Percentiles rank a stretch among this genome's conserved stretches.
Conservation (phyloP, 1,140 invertebrate genomes). For the Nasonia vitripennis region DNA sequence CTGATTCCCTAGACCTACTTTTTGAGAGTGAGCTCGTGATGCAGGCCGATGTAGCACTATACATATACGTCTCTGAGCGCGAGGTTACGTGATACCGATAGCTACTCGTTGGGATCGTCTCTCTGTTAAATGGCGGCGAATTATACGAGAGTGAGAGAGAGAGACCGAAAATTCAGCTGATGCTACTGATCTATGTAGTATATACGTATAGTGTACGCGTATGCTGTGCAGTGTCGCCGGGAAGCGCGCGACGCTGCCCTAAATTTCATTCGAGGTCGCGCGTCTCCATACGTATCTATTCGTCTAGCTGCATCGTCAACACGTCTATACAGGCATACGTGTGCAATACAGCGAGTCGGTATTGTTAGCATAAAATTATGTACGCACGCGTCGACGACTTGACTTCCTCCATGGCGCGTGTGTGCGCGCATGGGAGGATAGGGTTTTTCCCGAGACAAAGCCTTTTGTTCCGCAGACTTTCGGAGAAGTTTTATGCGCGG, state of each 20-base stretch:
- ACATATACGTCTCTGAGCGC: background rate
- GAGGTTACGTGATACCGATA: no score
- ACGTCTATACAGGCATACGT: no score
- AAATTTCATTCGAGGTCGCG: background rate
- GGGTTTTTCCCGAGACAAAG: background rate
- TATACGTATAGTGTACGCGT: background rate
- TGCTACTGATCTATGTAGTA: no score
- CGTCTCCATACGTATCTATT: no score
- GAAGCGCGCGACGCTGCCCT: background rate
- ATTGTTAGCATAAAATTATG: no score
- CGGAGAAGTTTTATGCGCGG: background rate
- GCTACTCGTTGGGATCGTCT: no score
- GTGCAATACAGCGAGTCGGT: no score
- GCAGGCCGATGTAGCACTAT: background rate
- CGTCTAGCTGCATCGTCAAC: no score
- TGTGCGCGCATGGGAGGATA: no score
- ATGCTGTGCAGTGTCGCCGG: background rate
- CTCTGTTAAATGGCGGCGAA: background rate
- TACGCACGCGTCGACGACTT: background rate
- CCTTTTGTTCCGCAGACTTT: background rate
- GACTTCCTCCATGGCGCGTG: background rate
- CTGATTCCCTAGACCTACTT: constrained; percentile 72
- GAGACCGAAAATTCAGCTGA: background rate
- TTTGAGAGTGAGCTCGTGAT: constrained; percentile 41
- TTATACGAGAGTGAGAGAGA: background rate